phyloP scores from a whole-genome alignment of 2,113 vertebrate genomes.

The Limnothrissa miodon region DNA sequence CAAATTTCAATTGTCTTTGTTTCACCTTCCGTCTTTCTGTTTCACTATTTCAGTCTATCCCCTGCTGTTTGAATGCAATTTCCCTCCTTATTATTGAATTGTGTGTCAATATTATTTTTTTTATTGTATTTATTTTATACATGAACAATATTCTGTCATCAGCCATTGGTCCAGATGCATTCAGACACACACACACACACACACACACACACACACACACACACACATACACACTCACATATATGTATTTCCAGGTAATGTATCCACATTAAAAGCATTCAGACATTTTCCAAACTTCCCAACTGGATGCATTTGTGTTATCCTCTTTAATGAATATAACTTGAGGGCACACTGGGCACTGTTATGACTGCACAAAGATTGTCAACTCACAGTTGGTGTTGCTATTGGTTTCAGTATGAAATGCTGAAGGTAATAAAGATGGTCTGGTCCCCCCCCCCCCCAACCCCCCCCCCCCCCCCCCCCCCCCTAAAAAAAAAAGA shows the following conservation, averaged over 20 bases:
- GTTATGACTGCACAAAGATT: background rate
- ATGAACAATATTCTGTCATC: background rate
- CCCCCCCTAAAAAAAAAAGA: constrained; percentile 14
- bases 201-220: no score
- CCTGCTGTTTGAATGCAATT: background rate
- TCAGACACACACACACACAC: no score
- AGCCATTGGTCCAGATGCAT: background rate
- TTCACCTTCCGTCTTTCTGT: background rate
- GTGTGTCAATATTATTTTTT: constrained; percentile 1
- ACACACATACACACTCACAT: no score
- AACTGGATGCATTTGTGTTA: background rate
- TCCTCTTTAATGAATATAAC: background rate
- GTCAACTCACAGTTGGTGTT: constrained; percentile 26
- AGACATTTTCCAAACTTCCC: background rate
- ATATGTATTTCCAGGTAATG: no score
- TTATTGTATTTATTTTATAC: background rate
- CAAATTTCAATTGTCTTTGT: constrained; percentile 4
- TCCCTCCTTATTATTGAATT: no score
- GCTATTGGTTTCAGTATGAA: constrained; percentile 39
- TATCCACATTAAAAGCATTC: background rate
- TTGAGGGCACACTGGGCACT: constrained; percentile 1
- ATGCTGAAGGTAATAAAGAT: constrained; percentile 37
- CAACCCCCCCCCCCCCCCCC: no score
- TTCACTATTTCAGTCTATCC: background rate
- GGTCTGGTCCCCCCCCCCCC: no score